A percentile compares a stretch with the other conserved stretches of the same genome.
These are phyloP conservation scores for Collichthys lucidus DNA, from an alignment of 2,113 vertebrate species.

Conservation along the genomic window DNA sequence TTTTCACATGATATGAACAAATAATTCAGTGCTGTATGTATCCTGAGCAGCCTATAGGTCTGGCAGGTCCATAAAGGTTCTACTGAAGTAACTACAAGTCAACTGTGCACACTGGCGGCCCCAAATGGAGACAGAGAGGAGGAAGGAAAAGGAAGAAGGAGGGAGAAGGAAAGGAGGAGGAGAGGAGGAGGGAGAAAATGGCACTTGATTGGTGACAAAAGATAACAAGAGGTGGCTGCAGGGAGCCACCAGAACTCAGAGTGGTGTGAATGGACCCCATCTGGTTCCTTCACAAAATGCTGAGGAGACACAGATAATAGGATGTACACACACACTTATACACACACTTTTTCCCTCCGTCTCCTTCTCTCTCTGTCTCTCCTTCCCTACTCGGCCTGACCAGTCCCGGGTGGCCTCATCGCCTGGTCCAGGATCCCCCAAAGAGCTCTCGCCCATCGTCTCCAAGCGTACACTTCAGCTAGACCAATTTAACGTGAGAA, in stretches of 20 bases:
- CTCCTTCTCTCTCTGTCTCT: constrained; percentile 30
- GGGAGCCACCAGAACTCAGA: constrained; percentile 86
- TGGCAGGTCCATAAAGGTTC: not conserved
- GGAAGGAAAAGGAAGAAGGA: not conserved
- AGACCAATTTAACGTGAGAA: constrained; percentile 82
- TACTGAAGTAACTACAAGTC: constrained; percentile 12
- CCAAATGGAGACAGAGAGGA: constrained; percentile 19
- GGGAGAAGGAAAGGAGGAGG: constrained; percentile 17
- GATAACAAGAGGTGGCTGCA: constrained; percentile 89
- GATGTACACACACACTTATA: constrained; percentile 49
- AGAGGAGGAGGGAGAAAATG: constrained; percentile 68
- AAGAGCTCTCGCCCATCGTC: constrained; percentile 71
- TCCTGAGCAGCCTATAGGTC: not conserved
- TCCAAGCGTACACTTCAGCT: constrained; percentile 62
- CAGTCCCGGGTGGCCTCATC: constrained; percentile 75
- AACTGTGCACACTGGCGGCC: constrained; percentile 41
- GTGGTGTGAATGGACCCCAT: constrained; percentile 89
- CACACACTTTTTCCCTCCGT: constrained; percentile 24
- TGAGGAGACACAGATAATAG: constrained; percentile 75
- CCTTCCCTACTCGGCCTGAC: constrained; percentile 56
- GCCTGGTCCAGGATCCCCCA: constrained; percentile 75
- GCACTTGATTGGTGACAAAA: constrained; percentile 88
- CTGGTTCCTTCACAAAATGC: constrained; percentile 84
- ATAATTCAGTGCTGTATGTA: not conserved
- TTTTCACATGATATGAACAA: not conserved